Conservation (phyloP, 1,140 invertebrate genomes). For the Orchesella cincta region DNA sequence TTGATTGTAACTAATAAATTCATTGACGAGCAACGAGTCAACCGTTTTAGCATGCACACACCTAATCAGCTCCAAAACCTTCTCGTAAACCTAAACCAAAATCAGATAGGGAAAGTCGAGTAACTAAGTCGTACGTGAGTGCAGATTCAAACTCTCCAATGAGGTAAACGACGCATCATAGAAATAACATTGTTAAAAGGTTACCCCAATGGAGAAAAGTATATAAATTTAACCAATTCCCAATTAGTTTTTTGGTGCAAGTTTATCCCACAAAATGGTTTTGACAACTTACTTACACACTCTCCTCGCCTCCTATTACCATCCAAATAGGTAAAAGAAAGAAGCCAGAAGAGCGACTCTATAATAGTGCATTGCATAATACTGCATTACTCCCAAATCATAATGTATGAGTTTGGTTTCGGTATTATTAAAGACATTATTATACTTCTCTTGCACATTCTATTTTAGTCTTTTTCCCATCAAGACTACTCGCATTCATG, state of each 20-base stretch:
- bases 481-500: no score
- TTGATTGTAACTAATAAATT: no score
- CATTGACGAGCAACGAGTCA: no score
- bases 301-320: background rate
- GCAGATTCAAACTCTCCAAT: background rate
- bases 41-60: no score
- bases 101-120: background rate
- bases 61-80: no score
- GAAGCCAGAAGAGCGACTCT: background rate
- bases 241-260: background rate
- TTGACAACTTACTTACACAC: background rate
- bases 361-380: background rate
- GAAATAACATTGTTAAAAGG: background rate
- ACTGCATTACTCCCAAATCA: no score
- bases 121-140: background rate
- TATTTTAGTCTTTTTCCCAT: no score
- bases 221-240: constrained; percentile 22
- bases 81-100: no score
- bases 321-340: no score
- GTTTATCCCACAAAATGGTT: background rate
- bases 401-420: no score
- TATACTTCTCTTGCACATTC: no score
- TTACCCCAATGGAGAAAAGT: background rate
- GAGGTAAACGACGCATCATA: background rate
- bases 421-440: no score